Evolutionary conservation across 2,797 vertebrate species (phyloP), one percentile per base, ranked within the genome.

Genomic region (Eidolon dupreanum): DNA sequence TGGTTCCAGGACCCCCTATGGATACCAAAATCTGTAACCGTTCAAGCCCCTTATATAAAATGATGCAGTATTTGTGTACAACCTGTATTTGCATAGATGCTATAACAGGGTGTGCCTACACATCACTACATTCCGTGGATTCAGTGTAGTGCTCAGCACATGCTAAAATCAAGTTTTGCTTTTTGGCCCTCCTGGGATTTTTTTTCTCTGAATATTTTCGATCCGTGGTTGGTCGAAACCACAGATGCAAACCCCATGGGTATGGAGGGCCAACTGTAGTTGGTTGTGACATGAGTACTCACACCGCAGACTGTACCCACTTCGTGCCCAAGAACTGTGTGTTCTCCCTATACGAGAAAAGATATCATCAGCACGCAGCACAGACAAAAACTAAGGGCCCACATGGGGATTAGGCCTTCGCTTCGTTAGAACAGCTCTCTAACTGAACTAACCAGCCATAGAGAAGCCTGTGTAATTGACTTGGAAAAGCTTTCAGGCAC

Each of bases 391-490:
- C 55, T 26, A 61, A 95, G 51, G 51, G 31, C 77, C 41, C 61
- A 22, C 41, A 0, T 10, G 33, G 73, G 75, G n/a, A 66, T 57
- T 13, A 24, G 91, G n/a, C 5, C 78, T 33, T 84, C 15, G 51
- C 59, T 87, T 84, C 59, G 79, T 53, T 79, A 75, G 57, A 57
- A 78, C 0, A 84, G 51, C n/a, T 16, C 83, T 74, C 53, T 36
- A 57, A 82, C 43, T 0, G 1, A 95, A 79, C 82, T 59, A 94
- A 90, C 43, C 71, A 93, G 94, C 31, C 94, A 92, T 17, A 36
- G n/a, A 71, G 55, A 78, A 90, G 92, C 77, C 91, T 70, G 33
- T 12, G 10, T 82, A 74, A 96, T 68, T 86, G 93, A 93, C 84
- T 79, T 86, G 92, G 77, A 86, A 96, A 92, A 77, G 81, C 71